Percentiles rank a stretch among this genome's conserved stretches.
These are phyloP conservation scores for Anabacerthia variegaticeps DNA, from an alignment of 2,797 vertebrate genomes.

Conservation along the genomic window DNA sequence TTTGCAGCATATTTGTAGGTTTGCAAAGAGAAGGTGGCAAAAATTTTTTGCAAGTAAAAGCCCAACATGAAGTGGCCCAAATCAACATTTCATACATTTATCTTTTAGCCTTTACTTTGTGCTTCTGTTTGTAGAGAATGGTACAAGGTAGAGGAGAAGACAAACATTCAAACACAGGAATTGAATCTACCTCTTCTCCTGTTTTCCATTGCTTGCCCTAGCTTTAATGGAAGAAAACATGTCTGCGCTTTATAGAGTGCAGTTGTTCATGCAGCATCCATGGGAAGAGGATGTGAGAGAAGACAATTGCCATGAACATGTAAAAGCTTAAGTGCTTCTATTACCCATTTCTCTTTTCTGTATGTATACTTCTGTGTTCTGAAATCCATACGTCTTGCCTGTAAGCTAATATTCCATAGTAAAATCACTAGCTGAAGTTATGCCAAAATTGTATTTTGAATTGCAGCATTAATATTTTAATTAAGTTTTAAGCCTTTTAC, in stretches of 20 bases:
- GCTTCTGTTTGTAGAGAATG: slow-evolving; percentile 7
- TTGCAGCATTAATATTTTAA: slow-evolving; percentile 24
- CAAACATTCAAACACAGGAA: slow-evolving; percentile 24
- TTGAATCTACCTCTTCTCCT: slow-evolving; percentile 37
- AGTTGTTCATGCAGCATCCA: slow-evolving; percentile 54
- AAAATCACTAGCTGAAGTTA: slow-evolving; percentile 11
- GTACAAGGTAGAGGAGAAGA: slow-evolving; percentile 6
- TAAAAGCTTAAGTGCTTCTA: not conserved
- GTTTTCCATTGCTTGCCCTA: slow-evolving; percentile 20
- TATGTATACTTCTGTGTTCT: slow-evolving; percentile 8
- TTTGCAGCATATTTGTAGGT: not conserved
- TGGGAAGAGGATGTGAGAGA: not conserved
- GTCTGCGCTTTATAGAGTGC: slow-evolving; percentile 46
- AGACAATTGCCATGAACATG: not conserved
- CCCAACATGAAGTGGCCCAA: not conserved
- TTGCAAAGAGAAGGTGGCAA: not conserved
- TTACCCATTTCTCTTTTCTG: not conserved
- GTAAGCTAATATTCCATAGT: not conserved
- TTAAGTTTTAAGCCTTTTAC: slow-evolving; percentile 28
- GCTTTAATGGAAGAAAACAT: slow-evolving; percentile 44
- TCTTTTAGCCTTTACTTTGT: slow-evolving; percentile 7
- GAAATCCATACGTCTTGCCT: not conserved
- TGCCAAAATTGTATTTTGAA: slow-evolving; percentile 14
- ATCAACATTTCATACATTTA: not conserved
- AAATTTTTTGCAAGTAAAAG: not conserved